phyloP scores from a whole-genome alignment of 2,113 vertebrate genomes.

The Dicentrarchus labrax region DNA sequence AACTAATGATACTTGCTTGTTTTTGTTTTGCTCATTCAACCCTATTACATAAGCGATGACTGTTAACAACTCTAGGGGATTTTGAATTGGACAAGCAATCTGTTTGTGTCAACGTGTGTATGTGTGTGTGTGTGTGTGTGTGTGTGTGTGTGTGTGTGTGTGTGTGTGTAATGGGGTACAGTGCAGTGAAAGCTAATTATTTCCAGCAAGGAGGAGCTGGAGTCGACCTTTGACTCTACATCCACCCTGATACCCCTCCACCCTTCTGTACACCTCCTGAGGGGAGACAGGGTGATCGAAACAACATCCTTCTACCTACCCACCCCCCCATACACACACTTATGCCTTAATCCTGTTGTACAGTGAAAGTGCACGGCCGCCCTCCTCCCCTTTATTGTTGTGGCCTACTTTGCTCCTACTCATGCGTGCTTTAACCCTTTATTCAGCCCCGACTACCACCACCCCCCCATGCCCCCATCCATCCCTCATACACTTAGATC shows the following conservation, averaged over 20 bases:
- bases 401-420: conserved; percentile 83
- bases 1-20: conserved; percentile 66
- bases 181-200: conserved; percentile 58
- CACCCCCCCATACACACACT: not conserved
- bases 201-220: conserved; percentile 42
- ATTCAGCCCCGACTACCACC: conserved; percentile 48
- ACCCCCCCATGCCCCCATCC: not conserved
- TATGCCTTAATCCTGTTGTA: conserved; percentile 51
- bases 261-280: conserved; percentile 23
- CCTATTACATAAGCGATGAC: conserved; percentile 74
- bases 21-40: conserved; percentile 74
- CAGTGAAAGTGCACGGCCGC: conserved; percentile 49
- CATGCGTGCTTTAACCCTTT: conserved; percentile 80
- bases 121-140: not conserved
- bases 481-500: conserved; percentile 54
- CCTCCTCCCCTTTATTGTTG: conserved; percentile 68
- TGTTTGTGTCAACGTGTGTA: conserved; percentile 32
- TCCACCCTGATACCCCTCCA: conserved; percentile 32
- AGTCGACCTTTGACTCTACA: conserved; percentile 54
- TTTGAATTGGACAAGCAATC: conserved; percentile 48
- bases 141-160: conserved; percentile 16
- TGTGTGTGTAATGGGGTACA: conserved; percentile 17
- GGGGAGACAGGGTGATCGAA: conserved; percentile 40
- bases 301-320: conserved; percentile 36
- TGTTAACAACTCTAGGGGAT: conserved; percentile 61